Evolutionary conservation across 1,140 invertebrate genomes (phyloP).

Genomic region (silkworm (Bombyx mori)): DNA sequence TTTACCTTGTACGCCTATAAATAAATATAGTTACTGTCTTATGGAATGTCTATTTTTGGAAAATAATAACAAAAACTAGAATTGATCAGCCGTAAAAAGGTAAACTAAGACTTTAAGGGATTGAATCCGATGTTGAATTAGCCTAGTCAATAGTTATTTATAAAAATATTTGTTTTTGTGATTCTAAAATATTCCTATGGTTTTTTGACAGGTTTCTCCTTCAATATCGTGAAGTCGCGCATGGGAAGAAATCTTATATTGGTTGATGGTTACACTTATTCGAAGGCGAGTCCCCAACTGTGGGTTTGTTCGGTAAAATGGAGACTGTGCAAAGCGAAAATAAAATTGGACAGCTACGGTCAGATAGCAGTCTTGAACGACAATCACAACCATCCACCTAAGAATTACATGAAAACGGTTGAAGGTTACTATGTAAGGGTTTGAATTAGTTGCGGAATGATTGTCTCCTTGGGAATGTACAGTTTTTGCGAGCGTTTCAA

Average conservation of each 20-base stretch:
- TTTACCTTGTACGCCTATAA: no score
- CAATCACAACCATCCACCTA: constrained; percentile 8
- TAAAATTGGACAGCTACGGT: constrained; percentile 7
- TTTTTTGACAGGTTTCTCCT: constrained; percentile 2
- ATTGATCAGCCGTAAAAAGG: no score
- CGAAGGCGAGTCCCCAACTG: constrained; percentile 14
- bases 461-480: no score
- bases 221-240: constrained; percentile 14
- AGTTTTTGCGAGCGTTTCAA: background rate
- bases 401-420: background rate
- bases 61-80: no score
- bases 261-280: constrained; percentile 32
- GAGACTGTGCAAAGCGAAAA: constrained; percentile 14
- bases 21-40: no score
- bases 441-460: background rate
- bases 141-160: no score
- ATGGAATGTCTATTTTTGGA: no score
- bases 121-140: no score
- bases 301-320: constrained; percentile 37
- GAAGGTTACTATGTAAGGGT: background rate
- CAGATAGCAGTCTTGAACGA: constrained; percentile 9
- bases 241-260: constrained; percentile 15
- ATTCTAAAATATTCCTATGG: background rate
- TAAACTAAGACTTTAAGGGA: no score
- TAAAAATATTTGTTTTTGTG: no score